Conservation (phyloP, 2,797 vertebrate species). For the Eurystomus glaucurus region DNA sequence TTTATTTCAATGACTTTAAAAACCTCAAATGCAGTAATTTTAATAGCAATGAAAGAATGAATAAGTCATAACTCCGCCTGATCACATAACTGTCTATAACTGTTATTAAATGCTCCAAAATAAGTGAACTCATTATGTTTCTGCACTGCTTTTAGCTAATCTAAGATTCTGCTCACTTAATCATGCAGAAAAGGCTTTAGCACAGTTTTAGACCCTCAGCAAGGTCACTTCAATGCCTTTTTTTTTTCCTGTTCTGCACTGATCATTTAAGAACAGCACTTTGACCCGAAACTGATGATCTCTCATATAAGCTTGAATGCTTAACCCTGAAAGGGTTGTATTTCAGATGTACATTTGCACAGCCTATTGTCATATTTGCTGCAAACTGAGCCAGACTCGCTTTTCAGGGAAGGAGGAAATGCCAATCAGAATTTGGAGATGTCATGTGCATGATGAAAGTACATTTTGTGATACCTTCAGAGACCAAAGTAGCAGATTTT, state of each 20-base stretch:
- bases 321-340: conserved; percentile 78
- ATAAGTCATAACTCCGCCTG: conserved; percentile 90
- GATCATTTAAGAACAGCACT: conserved; percentile 86
- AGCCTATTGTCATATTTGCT: conserved; percentile 81
- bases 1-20: conserved; percentile 94
- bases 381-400: conserved; percentile 70
- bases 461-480: conserved; percentile 58
- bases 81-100: conserved; percentile 91
- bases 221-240: conserved; percentile 86
- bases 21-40: conserved; percentile 91
- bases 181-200: conserved; percentile 85
- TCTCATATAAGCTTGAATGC: conserved; percentile 80
- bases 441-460: conserved; percentile 39
- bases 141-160: conserved; percentile 89
- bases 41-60: conserved; percentile 90
- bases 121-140: conserved; percentile 90
- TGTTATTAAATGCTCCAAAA: conserved; percentile 89
- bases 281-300: conserved; percentile 85
- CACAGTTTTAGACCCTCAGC: conserved; percentile 86
- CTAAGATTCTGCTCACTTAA: conserved; percentile 88
- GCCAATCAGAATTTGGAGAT: conserved; percentile 76
- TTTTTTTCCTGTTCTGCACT: conserved; percentile 78
- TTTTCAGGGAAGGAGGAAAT: conserved; percentile 71
- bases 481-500: conserved; percentile 42
- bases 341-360: conserved; percentile 78